Conservation (phyloP, 2,888 invertebrate genomes). For the Teleogryllus oceanicus region DNA sequence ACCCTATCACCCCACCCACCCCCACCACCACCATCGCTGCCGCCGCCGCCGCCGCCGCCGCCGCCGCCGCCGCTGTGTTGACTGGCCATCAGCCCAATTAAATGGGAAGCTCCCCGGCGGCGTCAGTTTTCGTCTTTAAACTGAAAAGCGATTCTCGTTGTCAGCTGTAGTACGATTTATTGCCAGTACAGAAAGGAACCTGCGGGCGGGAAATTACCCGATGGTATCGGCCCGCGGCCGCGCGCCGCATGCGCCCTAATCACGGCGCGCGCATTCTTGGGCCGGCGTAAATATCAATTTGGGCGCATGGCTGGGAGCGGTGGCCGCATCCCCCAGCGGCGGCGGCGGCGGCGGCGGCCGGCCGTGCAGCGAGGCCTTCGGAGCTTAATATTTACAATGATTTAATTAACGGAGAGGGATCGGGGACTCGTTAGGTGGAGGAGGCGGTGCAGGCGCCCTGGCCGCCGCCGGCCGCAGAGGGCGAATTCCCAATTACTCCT, state of each 20-base stretch:
- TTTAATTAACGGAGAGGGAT: constrained; percentile 18
- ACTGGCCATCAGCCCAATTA: constrained; percentile 27
- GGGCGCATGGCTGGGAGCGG: constrained; percentile 18
- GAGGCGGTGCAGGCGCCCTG: neutral
- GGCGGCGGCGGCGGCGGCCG: neutral
- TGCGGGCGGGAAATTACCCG: constrained; percentile 18
- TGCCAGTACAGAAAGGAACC: constrained; percentile 25
- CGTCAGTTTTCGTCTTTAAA: constrained; percentile 27
- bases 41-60: too few relatives aligned
- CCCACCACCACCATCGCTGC: too few relatives aligned
- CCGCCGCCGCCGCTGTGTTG: neutral
- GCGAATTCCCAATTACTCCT: constrained; percentile 18
- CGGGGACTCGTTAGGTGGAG: constrained; percentile 8
- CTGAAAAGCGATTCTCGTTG: constrained; percentile 28
- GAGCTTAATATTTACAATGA: constrained; percentile 10
- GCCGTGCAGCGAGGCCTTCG: neutral
- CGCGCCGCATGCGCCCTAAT: constrained; percentile 18
- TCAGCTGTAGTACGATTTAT: constrained; percentile 31
- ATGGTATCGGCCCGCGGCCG: constrained; percentile 1
- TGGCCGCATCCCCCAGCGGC: neutral
- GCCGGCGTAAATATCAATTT: constrained; percentile 18
- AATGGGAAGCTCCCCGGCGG: constrained; percentile 20
- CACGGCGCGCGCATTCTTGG: constrained; percentile 9
- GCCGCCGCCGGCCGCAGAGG: neutral
- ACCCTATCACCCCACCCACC: too few relatives aligned